Conservation (phyloP, 1,140 invertebrate species). For the Cepaea nemoralis region DNA sequence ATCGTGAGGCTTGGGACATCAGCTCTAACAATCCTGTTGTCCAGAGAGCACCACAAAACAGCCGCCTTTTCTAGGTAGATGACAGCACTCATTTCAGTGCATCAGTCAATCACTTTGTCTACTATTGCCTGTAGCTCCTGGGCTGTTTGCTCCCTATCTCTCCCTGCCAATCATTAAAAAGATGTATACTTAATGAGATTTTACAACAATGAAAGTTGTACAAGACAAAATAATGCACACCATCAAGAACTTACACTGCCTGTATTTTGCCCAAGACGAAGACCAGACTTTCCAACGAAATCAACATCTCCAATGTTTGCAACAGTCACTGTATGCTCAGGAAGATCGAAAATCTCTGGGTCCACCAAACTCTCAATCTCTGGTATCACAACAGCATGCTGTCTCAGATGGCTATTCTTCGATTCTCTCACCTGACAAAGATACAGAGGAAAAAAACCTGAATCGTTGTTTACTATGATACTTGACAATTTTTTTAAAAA, state of each 20-base stretch:
- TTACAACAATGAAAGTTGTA: too few species aligned
- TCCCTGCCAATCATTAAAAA: too few species aligned
- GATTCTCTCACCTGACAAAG: conserved; percentile 18
- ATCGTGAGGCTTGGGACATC: too few species aligned
- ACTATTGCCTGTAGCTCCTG: too few species aligned
- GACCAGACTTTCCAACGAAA: conserved; percentile 36
- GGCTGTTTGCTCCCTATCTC: too few species aligned
- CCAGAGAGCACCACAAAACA: too few species aligned
- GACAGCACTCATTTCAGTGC: too few species aligned
- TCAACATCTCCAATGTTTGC: conserved; percentile 35
- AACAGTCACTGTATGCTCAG: conserved; percentile 39
- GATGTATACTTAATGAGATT: too few species aligned
- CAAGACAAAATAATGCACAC: too few species aligned
- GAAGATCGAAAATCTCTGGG: conserved; percentile 28
- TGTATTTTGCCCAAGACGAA: conserved; percentile 29
- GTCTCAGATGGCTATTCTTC: not conserved
- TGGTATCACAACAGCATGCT: conserved; percentile 18
- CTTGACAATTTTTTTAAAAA: not conserved
- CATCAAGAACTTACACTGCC: conserved; percentile 12
- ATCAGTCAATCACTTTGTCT: too few species aligned
- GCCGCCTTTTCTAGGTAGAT: too few species aligned
- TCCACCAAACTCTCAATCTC: conserved; percentile 30
- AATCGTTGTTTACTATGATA: not conserved
- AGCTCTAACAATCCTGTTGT: too few species aligned
- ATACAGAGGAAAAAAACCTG: not conserved